These are phyloP conservation scores for Lates calcarifer DNA, from an alignment of 2,113 vertebrate species.

Conservation along the genomic window DNA sequence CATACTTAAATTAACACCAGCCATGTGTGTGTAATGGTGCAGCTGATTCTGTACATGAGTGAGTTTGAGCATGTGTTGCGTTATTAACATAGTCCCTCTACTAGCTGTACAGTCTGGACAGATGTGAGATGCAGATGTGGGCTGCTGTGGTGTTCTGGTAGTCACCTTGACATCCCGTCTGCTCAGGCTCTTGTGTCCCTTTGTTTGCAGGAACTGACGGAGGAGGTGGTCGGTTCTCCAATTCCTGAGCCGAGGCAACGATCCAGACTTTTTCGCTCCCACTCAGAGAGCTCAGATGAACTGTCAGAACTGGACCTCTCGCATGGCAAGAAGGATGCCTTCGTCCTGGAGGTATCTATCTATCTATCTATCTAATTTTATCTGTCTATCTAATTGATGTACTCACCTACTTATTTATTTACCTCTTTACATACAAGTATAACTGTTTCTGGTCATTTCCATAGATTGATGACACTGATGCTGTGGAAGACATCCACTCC, in stretches of 20 bases:
- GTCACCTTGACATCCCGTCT: background rate
- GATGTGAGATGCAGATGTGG: conserved; percentile 45
- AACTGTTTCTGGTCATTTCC: conserved; percentile 22
- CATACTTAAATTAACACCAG: conserved; percentile 66
- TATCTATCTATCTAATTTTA: too few relatives aligned
- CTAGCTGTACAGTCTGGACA: conserved; percentile 14
- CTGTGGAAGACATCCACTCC: conserved; percentile 96
- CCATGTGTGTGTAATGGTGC: conserved; percentile 25
- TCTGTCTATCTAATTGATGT: background rate
- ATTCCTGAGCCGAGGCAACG: conserved; percentile 95
- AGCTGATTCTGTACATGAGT: conserved; percentile 21
- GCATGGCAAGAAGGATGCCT: conserved; percentile 98
- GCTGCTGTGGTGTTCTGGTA: conserved; percentile 14
- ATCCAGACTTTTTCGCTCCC: conserved; percentile 93
- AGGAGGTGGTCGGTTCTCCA: conserved; percentile 87
- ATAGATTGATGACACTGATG: conserved; percentile 98
- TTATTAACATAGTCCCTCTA: conserved; percentile 66
- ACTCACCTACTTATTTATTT: background rate
- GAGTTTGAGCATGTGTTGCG: conserved; percentile 64
- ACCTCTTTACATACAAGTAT: background rate
- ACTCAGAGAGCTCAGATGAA: conserved; percentile 98
- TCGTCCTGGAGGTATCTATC: conserved; percentile 93
- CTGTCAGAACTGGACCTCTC: conserved; percentile 95
- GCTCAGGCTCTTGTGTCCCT: conserved; percentile 1
- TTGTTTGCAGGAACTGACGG: conserved; percentile 84